phyloP scores from a whole-genome alignment of 1,140 invertebrate genomes.

The Eulimnadia texana region DNA sequence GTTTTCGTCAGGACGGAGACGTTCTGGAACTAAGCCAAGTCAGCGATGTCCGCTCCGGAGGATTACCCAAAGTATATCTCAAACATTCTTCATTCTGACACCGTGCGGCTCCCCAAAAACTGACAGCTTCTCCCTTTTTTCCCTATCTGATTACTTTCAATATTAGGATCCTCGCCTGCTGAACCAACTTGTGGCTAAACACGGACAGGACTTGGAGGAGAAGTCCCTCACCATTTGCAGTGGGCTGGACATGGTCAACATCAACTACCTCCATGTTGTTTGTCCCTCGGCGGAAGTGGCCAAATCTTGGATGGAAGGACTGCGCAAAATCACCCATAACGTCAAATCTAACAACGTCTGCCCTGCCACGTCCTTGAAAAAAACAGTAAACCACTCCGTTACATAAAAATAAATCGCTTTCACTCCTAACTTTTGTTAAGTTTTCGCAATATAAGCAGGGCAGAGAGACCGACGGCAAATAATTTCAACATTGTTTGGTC shows the following conservation, averaged over 20 bases:
- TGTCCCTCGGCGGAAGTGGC: slow-evolving; percentile 81
- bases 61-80: slow-evolving; percentile 58
- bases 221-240: slow-evolving; percentile 95
- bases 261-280: slow-evolving; percentile 93
- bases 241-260: slow-evolving; percentile 97
- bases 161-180: slow-evolving; percentile 68
- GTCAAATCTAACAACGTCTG: slow-evolving; percentile 98
- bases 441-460: too few relatives aligned
- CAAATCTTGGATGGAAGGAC: slow-evolving; percentile 58
- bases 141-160: slow-evolving; percentile 10
- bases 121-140: neutral
- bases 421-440: too few relatives aligned
- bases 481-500: neutral
- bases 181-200: slow-evolving; percentile 58
- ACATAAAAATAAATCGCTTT: too few relatives aligned
- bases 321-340: too few relatives aligned
- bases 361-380: slow-evolving; percentile 92
- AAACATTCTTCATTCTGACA: neutral
- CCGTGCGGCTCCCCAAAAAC: neutral
- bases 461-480: neutral
- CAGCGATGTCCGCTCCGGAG: slow-evolving; percentile 82
- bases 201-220: slow-evolving; percentile 72
- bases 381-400: slow-evolving; percentile 80
- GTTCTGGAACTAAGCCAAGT: slow-evolving; percentile 94
- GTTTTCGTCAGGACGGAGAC: slow-evolving; percentile 89